A percentile compares a stretch with the other conserved stretches of the same genome.
Conservation (phyloP, 2,888 invertebrate species). For the Pheosia gnoma region DNA sequence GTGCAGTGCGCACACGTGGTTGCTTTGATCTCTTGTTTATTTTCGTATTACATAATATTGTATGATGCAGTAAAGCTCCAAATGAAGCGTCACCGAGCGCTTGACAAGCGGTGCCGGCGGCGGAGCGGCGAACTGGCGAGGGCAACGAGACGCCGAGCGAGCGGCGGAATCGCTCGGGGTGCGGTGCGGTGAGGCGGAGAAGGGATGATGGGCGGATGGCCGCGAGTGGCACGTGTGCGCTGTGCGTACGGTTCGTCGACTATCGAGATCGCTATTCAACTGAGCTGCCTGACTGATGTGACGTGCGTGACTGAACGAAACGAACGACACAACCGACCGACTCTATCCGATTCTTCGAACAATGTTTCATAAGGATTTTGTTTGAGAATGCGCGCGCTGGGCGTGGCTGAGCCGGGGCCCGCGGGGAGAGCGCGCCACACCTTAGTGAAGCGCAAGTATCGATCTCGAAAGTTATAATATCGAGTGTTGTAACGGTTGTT, state of each 20-base stretch:
- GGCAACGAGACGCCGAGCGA: conserved; percentile 48
- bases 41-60: conserved; percentile 71
- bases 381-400: conserved; percentile 77
- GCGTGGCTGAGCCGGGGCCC: conserved; percentile 71
- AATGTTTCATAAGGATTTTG: conserved; percentile 73
- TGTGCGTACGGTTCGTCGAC: conserved; percentile 67
- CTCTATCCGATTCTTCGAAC: conserved; percentile 64
- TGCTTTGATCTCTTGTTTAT: conserved; percentile 61
- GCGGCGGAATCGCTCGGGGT: conserved; percentile 54
- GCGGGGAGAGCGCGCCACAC: conserved; percentile 66
- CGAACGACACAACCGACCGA: conserved; percentile 54
- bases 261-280: conserved; percentile 72
- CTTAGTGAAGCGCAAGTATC: conserved; percentile 64
- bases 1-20: conserved; percentile 69
- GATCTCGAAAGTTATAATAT: conserved; percentile 50
- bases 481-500: conserved; percentile 28
- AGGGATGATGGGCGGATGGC: conserved; percentile 45
- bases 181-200: conserved; percentile 41
- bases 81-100: conserved; percentile 37
- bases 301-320: conserved; percentile 70
- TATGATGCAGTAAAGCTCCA: conserved; percentile 43
- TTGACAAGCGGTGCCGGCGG: conserved; percentile 34
- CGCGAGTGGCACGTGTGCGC: conserved; percentile 70
- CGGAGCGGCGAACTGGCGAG: conserved; percentile 26
- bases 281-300: conserved; percentile 57